Evolutionary conservation across 1,140 invertebrate species (phyloP).

Genomic region (Calephelis virginiensis): DNA sequence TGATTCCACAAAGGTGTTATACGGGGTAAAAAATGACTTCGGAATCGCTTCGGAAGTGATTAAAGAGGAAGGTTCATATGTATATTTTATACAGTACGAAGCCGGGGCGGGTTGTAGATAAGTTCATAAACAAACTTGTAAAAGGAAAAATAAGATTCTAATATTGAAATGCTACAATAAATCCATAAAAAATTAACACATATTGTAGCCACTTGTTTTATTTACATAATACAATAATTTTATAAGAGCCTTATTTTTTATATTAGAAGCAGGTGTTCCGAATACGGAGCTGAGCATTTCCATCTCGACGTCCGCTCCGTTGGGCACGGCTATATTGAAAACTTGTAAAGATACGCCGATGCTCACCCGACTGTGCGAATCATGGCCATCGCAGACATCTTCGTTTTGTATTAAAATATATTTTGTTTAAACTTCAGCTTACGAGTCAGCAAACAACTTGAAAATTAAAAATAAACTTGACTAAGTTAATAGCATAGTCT

Average conservation of each 20-base stretch:
- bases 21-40: too few relatives aligned
- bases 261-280: conserved; percentile 13
- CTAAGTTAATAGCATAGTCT: too few relatives aligned
- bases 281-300: conserved; percentile 7
- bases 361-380: not conserved
- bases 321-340: conserved; percentile 11
- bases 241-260: conserved; percentile 13
- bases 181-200: not conserved
- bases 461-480: too few relatives aligned
- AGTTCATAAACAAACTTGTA: too few relatives aligned
- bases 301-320: conserved; percentile 7
- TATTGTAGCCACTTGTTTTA: too few relatives aligned
- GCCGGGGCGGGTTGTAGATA: too few relatives aligned
- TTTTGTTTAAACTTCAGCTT: not conserved
- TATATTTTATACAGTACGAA: too few relatives aligned
- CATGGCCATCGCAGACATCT: conserved; percentile 3
- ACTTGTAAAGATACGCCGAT: conserved; percentile 14
- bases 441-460: not conserved
- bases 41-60: too few relatives aligned
- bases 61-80: too few relatives aligned
- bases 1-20: too few relatives aligned
- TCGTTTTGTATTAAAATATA: not conserved
- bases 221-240: not conserved
- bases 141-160: not conserved
- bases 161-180: not conserved